These are phyloP conservation scores for Morelia viridis DNA, from an alignment of 2,797 vertebrate species.

Conservation along the genomic window DNA sequence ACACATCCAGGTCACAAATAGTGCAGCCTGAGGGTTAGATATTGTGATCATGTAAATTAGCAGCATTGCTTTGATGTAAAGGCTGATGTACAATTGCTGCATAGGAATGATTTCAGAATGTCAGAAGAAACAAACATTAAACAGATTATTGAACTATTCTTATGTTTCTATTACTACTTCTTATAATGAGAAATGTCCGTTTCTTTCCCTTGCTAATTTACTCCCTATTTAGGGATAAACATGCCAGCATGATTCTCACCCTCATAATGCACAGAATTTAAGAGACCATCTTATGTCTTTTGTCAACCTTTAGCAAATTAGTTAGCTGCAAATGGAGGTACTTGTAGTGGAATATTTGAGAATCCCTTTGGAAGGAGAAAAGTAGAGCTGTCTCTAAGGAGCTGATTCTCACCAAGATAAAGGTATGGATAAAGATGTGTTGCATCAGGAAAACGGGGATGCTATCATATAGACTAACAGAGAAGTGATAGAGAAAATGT, in stretches of 20 bases:
- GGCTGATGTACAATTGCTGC: not conserved
- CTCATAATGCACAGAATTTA: not conserved
- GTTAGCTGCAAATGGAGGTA: not conserved
- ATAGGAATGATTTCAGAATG: not conserved
- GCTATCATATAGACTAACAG: not conserved
- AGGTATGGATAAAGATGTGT: not conserved
- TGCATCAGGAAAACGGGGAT: not conserved
- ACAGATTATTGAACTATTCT: not conserved
- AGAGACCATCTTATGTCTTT: not conserved
- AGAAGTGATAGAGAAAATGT: not conserved
- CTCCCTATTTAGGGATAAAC: not conserved
- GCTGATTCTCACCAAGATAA: not conserved
- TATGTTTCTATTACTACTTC: not conserved
- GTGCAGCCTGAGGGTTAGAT: constrained; percentile 32
- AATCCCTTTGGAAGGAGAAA: not conserved
- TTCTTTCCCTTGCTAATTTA: not conserved
- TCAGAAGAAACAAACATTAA: not conserved
- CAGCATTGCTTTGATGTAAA: constrained; percentile 21
- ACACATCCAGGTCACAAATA: constrained; percentile 33
- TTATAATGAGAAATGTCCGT: not conserved
- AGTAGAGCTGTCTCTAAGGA: not conserved
- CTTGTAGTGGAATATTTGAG: no score
- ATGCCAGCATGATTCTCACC: not conserved
- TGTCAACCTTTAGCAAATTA: not conserved
- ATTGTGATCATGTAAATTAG: constrained; percentile 44